Evolutionary conservation across 2,888 invertebrate species (phyloP).

Genomic region (Drosophila quinaria): DNA sequence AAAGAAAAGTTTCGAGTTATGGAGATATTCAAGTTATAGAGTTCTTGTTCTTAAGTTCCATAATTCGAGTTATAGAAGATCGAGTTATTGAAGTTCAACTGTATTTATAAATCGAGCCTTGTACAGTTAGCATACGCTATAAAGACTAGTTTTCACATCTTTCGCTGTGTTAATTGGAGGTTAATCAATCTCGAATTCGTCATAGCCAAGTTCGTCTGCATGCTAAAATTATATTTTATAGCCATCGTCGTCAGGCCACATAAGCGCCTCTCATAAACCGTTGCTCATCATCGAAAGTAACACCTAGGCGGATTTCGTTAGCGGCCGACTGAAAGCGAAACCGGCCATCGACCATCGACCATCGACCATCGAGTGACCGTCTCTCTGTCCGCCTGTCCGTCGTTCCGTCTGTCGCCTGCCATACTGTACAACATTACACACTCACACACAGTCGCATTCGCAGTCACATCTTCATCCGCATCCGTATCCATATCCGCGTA

Average conservation of each 20-base stretch:
- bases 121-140: background rate
- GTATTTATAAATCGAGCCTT: background rate
- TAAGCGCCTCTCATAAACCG: slow-evolving; percentile 31
- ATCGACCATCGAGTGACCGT: background rate
- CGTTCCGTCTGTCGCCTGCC: slow-evolving; percentile 10
- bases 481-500: slow-evolving; percentile 21
- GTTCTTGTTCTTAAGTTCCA: too few relatives aligned
- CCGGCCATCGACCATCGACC: slow-evolving; percentile 2
- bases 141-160: background rate
- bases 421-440: slow-evolving; percentile 9
- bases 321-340: slow-evolving; percentile 35
- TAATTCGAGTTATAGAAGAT: too few relatives aligned
- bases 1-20: too few relatives aligned
- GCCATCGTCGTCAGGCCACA: background rate
- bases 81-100: too few relatives aligned
- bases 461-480: slow-evolving; percentile 15
- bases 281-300: slow-evolving; percentile 36
- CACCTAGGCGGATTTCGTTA: slow-evolving; percentile 27
- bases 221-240: background rate
- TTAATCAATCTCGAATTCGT: background rate
- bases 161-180: background rate
- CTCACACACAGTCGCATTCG: slow-evolving; percentile 10
- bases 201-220: background rate
- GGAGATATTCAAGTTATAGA: too few relatives aligned
- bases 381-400: background rate